phyloP scores from a whole-genome alignment of 2,888 invertebrate species.

The Drosophila suboccidentalis region DNA sequence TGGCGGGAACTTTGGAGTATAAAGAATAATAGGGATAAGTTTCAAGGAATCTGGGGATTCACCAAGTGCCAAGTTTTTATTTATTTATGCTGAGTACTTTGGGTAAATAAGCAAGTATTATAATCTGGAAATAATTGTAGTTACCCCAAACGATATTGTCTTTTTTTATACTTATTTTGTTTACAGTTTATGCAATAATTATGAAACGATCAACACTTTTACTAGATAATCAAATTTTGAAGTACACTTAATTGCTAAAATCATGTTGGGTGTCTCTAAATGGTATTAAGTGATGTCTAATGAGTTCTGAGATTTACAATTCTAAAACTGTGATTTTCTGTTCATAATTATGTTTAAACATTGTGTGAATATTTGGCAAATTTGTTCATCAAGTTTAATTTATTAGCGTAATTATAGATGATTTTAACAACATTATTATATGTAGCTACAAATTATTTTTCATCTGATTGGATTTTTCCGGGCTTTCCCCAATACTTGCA shows the following conservation, averaged over 20 bases:
- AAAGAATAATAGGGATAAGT: conserved; percentile 9
- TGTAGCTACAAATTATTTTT: no score
- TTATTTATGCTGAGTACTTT: conserved; percentile 41
- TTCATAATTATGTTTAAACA: neutral
- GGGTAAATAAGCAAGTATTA: neutral
- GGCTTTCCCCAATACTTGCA: no score
- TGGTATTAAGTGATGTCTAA: conserved; percentile 5
- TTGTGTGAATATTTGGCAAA: neutral
- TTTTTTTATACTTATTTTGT: neutral
- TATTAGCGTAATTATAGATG: no score
- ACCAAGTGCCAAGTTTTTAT: neutral
- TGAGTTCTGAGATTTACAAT: neutral
- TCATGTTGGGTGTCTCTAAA: conserved; percentile 9
- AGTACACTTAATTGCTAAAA: conserved; percentile 9
- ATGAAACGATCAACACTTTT: conserved; percentile 5
- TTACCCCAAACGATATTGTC: conserved; percentile 11
- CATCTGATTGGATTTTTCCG: no score
- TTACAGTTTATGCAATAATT: conserved; percentile 18
- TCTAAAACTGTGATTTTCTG: neutral
- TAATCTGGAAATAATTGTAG: conserved; percentile 11
- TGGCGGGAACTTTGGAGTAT: neutral
- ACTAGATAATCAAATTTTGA: conserved; percentile 11
- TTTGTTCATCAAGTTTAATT: no score
- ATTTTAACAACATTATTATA: no score
- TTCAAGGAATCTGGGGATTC: conserved; percentile 31